Percentiles rank a stretch among this genome's conserved stretches.
phyloP scores from a whole-genome alignment of 2,113 vertebrate genomes.

The Riparia riparia region DNA sequence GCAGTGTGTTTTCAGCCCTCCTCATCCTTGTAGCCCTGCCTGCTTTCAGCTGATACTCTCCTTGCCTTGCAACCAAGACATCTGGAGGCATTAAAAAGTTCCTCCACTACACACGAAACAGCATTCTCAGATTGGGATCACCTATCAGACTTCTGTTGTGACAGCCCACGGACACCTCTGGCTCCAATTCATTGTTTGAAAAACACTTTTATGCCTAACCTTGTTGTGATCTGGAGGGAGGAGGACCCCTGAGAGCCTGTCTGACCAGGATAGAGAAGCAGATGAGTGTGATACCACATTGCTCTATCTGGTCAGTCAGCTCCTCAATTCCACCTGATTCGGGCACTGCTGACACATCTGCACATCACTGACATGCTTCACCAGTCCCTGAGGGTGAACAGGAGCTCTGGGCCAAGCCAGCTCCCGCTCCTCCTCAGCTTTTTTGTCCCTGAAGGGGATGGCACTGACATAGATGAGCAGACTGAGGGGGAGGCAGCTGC shows the following conservation, averaged over 20 bases:
- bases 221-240: not conserved
- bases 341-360: not conserved
- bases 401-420: not conserved
- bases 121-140: not conserved
- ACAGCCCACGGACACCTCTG: not conserved
- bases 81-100: not conserved
- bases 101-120: not conserved
- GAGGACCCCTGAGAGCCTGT: not conserved
- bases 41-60: not conserved
- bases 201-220: not conserved
- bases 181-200: not conserved
- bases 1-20: not conserved
- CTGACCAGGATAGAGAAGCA: not conserved
- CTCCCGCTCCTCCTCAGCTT: accelerated
- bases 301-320: no score
- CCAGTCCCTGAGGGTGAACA: not conserved
- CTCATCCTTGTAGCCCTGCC: not conserved
- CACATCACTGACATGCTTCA: accelerated
- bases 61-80: not conserved
- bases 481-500: not conserved
- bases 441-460: accelerated
- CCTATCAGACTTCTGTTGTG: no score
- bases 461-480: not conserved
- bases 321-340: not conserved
- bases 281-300: not conserved